Evolutionary conservation across 2,113 vertebrate species (phyloP).

Genomic region (Fulica atra): DNA sequence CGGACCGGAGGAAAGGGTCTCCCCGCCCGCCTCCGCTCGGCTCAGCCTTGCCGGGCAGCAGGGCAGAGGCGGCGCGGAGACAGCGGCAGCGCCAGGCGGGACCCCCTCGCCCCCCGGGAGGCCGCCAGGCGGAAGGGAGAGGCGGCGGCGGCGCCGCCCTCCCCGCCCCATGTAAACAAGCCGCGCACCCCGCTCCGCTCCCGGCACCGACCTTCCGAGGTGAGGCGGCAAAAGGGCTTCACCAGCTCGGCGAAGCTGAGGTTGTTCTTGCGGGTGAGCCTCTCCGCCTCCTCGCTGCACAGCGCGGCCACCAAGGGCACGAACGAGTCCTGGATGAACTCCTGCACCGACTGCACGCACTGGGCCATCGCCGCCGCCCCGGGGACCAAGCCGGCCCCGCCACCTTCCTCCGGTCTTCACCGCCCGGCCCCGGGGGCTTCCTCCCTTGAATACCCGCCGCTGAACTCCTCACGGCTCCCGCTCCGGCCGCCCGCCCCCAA

Average conservation of each 20-base stretch:
- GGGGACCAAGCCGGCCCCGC: conserved; percentile 10
- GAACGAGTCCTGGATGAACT: conserved; percentile 97
- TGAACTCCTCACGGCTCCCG: not conserved
- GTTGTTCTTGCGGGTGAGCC: conserved; percentile 89
- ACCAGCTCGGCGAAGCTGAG: conserved; percentile 93
- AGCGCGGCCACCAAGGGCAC: conserved; percentile 94
- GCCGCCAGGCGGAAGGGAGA: not conserved
- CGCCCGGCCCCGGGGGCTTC: not conserved
- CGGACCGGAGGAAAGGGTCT: too few relatives aligned
- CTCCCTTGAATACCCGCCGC: too few relatives aligned
- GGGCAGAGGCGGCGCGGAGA: not conserved
- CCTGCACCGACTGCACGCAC: conserved; percentile 93
- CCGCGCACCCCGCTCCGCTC: not conserved
- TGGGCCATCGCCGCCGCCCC: conserved; percentile 84
- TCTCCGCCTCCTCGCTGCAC: conserved; percentile 93
- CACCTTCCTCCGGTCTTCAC: not conserved
- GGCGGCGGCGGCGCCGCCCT: not conserved
- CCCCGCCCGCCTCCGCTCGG: too few relatives aligned
- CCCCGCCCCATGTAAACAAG: conserved; percentile 20
- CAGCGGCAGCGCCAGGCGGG: not conserved
- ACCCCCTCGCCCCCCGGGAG: not conserved
- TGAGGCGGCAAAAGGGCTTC: conserved; percentile 93
- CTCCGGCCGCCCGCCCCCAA: not conserved
- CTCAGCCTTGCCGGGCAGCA: not conserved
- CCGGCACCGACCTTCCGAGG: conserved; percentile 90